Percentiles rank a stretch among this genome's conserved stretches.
Conservation (phyloP, 1,140 invertebrate genomes). For the Gonioctena quinquepunctata region DNA sequence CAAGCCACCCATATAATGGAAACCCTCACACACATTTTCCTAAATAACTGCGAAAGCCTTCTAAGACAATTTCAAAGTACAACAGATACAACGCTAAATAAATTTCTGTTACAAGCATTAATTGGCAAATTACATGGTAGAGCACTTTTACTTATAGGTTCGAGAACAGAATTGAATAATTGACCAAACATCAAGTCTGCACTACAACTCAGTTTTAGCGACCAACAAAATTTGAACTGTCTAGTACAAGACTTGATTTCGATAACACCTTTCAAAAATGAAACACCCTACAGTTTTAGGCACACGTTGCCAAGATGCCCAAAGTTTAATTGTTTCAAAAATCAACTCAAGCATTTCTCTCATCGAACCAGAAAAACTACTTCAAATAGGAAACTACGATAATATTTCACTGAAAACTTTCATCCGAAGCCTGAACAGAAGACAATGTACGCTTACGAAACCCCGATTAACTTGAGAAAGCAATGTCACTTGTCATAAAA, state of each 20-base stretch:
- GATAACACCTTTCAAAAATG: conserved; percentile 29
- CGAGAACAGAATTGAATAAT: conserved; percentile 30
- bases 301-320: conserved; percentile 31
- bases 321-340: conserved; percentile 30
- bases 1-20: conserved; percentile 25
- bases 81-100: conserved; percentile 13
- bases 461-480: conserved; percentile 21
- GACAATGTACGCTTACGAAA: conserved; percentile 21
- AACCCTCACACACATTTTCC: conserved; percentile 27
- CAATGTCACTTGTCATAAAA: conserved; percentile 18
- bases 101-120: conserved; percentile 22
- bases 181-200: conserved; percentile 30
- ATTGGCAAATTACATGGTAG: conserved; percentile 32
- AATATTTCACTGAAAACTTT: conserved; percentile 30
- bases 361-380: conserved; percentile 15
- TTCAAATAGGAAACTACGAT: conserved; percentile 10
- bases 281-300: conserved; percentile 29
- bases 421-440: conserved; percentile 22
- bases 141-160: conserved; percentile 26
- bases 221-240: conserved; percentile 37
- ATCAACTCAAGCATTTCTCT: conserved; percentile 18
- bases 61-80: conserved; percentile 1
- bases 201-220: conserved; percentile 25
- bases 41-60: conserved; percentile 21
- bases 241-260: conserved; percentile 33